These are phyloP conservation scores for Gallinago solitaria DNA, from an alignment of 2,797 vertebrate species.

Conservation along the genomic window DNA sequence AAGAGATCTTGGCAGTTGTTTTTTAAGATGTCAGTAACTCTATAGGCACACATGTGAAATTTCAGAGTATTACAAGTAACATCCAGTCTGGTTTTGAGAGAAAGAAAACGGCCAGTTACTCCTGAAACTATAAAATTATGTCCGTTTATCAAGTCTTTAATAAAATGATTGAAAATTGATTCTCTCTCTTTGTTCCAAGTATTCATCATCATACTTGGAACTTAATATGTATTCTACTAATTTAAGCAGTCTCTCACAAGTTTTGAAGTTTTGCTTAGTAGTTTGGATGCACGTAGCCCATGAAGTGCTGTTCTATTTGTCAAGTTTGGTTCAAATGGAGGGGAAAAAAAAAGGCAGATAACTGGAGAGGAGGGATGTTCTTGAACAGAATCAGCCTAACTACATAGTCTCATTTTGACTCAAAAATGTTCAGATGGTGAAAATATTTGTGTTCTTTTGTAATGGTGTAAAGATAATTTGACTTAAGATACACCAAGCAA, in stretches of 20 bases:
- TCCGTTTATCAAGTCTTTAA: background rate
- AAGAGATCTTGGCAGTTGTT: background rate
- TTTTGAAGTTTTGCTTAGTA: background rate
- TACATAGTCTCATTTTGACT: background rate
- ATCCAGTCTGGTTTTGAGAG: background rate
- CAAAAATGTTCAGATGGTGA: background rate
- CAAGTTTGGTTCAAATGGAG: background rate
- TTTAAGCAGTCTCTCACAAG: background rate
- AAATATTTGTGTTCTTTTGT: no score
- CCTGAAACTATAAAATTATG: background rate
- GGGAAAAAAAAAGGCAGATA: background rate
- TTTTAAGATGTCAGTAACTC: background rate
- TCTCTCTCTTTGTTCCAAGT: background rate
- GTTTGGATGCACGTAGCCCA: background rate
- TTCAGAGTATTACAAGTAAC: background rate
- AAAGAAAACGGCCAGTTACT: background rate
- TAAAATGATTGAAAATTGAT: background rate
- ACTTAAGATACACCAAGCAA: background rate
- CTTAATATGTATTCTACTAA: background rate
- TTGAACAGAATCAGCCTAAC: background rate
- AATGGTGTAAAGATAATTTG: background rate
- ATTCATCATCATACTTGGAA: background rate
- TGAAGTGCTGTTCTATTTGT: background rate
- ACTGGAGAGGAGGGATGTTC: rapidly evolving
- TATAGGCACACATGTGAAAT: background rate